These are phyloP conservation scores for Lithophane semibrunnea DNA, from an alignment of 2,888 invertebrate species.

Conservation along the genomic window DNA sequence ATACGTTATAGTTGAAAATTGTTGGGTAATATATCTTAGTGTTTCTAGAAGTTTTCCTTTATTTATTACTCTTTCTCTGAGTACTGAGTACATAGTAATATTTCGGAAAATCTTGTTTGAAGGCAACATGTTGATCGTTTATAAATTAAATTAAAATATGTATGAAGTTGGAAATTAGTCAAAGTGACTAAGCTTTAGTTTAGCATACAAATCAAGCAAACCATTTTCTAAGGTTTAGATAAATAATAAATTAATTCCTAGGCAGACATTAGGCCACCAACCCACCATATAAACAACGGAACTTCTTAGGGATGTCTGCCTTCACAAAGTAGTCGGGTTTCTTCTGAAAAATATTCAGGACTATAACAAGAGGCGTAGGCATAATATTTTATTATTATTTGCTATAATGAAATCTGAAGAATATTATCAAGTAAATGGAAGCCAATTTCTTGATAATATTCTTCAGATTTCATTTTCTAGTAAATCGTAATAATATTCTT, in stretches of 20 bases:
- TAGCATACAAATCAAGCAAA: neutral
- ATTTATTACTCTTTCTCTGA: constrained; percentile 53
- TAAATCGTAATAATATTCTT: neutral
- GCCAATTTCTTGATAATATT: neutral
- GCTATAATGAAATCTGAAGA: neutral
- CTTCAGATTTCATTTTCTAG: neutral
- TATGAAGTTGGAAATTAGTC: neutral
- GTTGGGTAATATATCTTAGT: constrained; percentile 53
- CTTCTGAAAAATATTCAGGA: neutral
- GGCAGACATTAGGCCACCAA: neutral
- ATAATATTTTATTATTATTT: constrained; percentile 1
- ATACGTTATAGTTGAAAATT: constrained; percentile 53
- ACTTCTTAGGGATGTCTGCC: neutral
- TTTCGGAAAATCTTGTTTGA: constrained; percentile 37
- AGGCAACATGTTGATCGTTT: constrained; percentile 12
- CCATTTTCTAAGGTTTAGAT: neutral
- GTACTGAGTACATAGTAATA: constrained; percentile 42
- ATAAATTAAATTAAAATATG: neutral
- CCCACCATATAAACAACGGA: neutral
- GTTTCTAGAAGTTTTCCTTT: constrained; percentile 56
- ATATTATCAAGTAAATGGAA: neutral
- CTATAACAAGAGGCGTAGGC: neutral
- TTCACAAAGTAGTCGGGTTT: neutral
- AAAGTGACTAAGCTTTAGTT: neutral
- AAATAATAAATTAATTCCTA: neutral